Conservation (phyloP, 2,888 invertebrate genomes). For the Aleiodes leptofemur region DNA sequence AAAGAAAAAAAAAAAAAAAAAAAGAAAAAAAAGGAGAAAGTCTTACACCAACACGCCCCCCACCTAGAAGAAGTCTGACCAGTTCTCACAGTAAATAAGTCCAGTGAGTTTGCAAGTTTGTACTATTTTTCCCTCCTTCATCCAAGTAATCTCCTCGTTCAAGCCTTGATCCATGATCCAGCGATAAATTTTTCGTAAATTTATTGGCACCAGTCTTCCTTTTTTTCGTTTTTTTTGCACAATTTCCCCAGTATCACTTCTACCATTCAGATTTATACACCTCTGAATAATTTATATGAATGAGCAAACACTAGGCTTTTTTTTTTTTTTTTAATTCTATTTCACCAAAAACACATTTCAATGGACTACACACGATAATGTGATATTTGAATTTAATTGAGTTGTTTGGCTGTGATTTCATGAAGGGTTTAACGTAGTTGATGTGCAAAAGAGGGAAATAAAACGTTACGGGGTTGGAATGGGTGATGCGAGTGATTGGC, state of each 20-base stretch:
- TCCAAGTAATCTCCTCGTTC: slow-evolving; percentile 50
- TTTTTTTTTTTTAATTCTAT: not conserved
- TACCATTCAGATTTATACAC: slow-evolving; percentile 24
- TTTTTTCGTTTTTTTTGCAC: not conserved
- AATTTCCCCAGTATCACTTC: slow-evolving; percentile 16
- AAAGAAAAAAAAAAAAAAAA: slow-evolving; percentile 25
- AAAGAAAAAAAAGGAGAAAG: slow-evolving; percentile 48
- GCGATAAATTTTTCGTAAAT: slow-evolving; percentile 66
- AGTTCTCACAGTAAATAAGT: slow-evolving; percentile 75
- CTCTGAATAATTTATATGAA: slow-evolving; percentile 40
- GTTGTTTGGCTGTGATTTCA: slow-evolving; percentile 48
- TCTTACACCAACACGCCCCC: slow-evolving; percentile 48
- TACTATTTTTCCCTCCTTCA: slow-evolving; percentile 48
- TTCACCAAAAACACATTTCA: slow-evolving; percentile 1
- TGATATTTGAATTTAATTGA: slow-evolving; percentile 33
- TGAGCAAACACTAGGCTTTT: not conserved
- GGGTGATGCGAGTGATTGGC: slow-evolving; percentile 48
- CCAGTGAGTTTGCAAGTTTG: slow-evolving; percentile 74
- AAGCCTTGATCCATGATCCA: slow-evolving; percentile 64
- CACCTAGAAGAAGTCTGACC: slow-evolving; percentile 63
- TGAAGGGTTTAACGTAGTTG: slow-evolving; percentile 34
- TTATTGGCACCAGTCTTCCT: slow-evolving; percentile 52
- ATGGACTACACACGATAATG: slow-evolving; percentile 24
- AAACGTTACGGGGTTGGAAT: slow-evolving; percentile 38
- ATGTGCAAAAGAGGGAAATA: slow-evolving; percentile 38